Evolutionary conservation across 2,888 invertebrate species (phyloP).

Genomic region (Tiphia femorata): DNA sequence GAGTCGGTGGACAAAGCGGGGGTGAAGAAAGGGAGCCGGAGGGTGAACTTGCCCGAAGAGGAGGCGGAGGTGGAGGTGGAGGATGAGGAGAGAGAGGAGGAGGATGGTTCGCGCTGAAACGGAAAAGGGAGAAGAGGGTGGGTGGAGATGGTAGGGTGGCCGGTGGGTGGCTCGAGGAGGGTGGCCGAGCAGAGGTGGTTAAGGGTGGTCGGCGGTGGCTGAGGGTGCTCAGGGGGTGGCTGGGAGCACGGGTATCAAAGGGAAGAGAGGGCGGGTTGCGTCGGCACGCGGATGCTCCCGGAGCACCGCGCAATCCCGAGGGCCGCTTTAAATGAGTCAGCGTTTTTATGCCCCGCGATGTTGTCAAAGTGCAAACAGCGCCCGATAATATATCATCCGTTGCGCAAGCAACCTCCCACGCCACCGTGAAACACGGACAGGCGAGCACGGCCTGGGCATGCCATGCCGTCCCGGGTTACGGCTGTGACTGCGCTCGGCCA

Average conservation of each 20-base stretch:
- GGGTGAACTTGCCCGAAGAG: slow-evolving; percentile 24
- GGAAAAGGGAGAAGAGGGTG: slow-evolving; percentile 1
- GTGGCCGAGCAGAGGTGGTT: too few species aligned
- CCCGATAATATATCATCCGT: slow-evolving; percentile 68
- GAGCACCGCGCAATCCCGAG: slow-evolving; percentile 63
- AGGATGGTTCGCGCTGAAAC: too few species aligned
- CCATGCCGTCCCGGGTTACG: neutral
- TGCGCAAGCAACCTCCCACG: slow-evolving; percentile 53
- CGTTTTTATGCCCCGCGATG: slow-evolving; percentile 69
- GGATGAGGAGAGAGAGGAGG: slow-evolving; percentile 11
- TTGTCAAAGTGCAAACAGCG: slow-evolving; percentile 70
- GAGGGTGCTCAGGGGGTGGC: too few species aligned
- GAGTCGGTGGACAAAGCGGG: slow-evolving; percentile 38
- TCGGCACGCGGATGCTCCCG: slow-evolving; percentile 53
- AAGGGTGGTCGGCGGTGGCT: slow-evolving; percentile 11
- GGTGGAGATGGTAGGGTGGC: neutral
- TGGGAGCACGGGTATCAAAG: slow-evolving; percentile 1
- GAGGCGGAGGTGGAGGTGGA: slow-evolving; percentile 13
- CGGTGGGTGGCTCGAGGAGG: slow-evolving; percentile 5
- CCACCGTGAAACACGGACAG: slow-evolving; percentile 6
- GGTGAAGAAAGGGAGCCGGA: slow-evolving; percentile 24
- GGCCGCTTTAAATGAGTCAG: slow-evolving; percentile 69
- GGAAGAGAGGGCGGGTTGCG: neutral
- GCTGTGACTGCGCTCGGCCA: neutral
- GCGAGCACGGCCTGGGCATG: slow-evolving; percentile 1